Evolutionary conservation across 2,797 vertebrate species (phyloP).

Genomic region (Acrossocheilus wenchowensis): DNA sequence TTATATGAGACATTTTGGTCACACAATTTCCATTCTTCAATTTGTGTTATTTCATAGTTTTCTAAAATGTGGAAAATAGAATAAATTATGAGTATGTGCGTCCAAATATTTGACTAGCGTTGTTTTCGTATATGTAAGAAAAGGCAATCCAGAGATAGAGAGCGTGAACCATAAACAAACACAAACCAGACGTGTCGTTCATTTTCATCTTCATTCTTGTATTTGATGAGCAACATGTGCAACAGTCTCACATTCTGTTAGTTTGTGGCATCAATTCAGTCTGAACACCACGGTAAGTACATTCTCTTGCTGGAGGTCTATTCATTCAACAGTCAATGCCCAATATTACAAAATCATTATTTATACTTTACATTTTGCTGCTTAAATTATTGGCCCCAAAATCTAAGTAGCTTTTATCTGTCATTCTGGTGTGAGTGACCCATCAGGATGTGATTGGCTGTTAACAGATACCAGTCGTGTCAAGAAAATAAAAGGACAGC

Average conservation of each 20-base stretch:
- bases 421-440: conserved; percentile 1
- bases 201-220: conserved; percentile 66
- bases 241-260: conserved; percentile 63
- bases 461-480: conserved; percentile 15
- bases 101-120: neutral
- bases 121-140: neutral
- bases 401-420: neutral
- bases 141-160: neutral
- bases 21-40: neutral
- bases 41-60: too few relatives aligned
- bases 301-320: conserved; percentile 59
- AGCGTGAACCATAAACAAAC: conserved; percentile 48
- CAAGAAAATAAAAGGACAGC: conserved; percentile 43
- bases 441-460: neutral
- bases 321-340: conserved; percentile 64
- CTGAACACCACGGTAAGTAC: conserved; percentile 56
- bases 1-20: neutral
- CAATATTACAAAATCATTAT: conserved; percentile 31
- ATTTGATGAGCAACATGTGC: conserved; percentile 73
- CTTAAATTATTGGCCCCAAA: conserved; percentile 26
- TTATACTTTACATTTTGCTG: conserved; percentile 10
- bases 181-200: conserved; percentile 29
- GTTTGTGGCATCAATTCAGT: conserved; percentile 49
- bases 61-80: neutral
- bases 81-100: neutral